Evolutionary conservation across 2,888 invertebrate species (phyloP).

Genomic region (Epirrita christyi): DNA sequence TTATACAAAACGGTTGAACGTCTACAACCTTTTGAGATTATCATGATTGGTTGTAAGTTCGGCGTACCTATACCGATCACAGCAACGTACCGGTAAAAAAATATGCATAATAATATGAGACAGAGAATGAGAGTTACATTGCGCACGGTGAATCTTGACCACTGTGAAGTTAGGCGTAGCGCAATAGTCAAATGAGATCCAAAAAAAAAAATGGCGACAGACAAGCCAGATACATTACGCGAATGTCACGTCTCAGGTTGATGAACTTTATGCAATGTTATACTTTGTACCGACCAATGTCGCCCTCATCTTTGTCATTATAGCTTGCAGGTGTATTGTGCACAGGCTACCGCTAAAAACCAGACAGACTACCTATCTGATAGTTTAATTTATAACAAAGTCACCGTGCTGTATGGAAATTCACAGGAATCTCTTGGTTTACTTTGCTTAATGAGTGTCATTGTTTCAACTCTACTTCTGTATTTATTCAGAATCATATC

Average conservation of each 20-base stretch:
- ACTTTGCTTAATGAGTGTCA: constrained; percentile 25
- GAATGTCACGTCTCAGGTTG: too few species aligned
- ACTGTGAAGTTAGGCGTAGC: too few species aligned
- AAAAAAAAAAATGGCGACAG: too few species aligned
- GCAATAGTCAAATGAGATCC: too few species aligned
- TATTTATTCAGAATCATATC: constrained; percentile 6
- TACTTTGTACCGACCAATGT: too few species aligned
- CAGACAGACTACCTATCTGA: neutral
- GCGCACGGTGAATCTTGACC: too few species aligned
- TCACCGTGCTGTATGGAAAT: constrained; percentile 9
- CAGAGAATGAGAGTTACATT: neutral
- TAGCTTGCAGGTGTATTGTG: too few species aligned
- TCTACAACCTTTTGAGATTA: constrained; percentile 57
- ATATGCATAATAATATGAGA: neutral
- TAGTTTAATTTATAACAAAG: constrained; percentile 1
- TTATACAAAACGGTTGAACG: constrained; percentile 56
- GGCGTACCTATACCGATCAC: constrained; percentile 30
- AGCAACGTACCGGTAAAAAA: constrained; percentile 2
- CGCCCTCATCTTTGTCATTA: too few species aligned
- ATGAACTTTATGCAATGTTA: too few species aligned
- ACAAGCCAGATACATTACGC: too few species aligned
- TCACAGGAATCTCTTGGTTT: constrained; percentile 21
- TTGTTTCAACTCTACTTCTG: constrained; percentile 18
- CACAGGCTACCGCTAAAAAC: neutral
- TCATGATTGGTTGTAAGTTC: constrained; percentile 46